Conservation (phyloP, 2,113 vertebrate species). For the Nothoprocta perdicaria region DNA sequence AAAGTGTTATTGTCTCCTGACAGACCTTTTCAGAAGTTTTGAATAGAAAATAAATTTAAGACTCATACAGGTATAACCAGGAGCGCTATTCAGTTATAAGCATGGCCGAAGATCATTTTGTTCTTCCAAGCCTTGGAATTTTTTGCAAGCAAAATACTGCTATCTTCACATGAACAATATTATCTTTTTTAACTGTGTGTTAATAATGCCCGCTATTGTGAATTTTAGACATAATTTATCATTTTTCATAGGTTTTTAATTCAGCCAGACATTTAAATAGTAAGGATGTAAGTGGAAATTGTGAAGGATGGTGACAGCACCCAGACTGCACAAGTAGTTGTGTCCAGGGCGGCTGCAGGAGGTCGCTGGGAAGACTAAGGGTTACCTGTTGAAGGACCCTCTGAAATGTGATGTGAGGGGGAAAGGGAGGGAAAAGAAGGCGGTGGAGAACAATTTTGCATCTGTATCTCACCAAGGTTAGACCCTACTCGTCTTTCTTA, state of each 20-base stretch:
- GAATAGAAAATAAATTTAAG: constrained; percentile 33
- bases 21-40: constrained; percentile 44
- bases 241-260: constrained; percentile 14
- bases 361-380: background rate
- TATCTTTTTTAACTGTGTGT: background rate
- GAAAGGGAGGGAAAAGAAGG: background rate
- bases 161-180: background rate
- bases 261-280: background rate
- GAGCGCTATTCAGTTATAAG: background rate
- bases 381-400: background rate
- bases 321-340: background rate
- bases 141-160: constrained; percentile 1
- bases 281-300: background rate
- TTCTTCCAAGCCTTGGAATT: background rate
- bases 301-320: background rate
- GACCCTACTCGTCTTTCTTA: background rate
- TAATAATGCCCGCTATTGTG: background rate
- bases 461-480: background rate
- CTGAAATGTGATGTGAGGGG: background rate
- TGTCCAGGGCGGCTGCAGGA: background rate
- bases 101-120: background rate
- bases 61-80: background rate
- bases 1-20: background rate
- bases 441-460: background rate
- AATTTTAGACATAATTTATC: background rate